Evolutionary conservation across 2,888 invertebrate species (phyloP), one percentile per base, ranked within the genome.

Genomic region (Crepidodera aurea): DNA sequence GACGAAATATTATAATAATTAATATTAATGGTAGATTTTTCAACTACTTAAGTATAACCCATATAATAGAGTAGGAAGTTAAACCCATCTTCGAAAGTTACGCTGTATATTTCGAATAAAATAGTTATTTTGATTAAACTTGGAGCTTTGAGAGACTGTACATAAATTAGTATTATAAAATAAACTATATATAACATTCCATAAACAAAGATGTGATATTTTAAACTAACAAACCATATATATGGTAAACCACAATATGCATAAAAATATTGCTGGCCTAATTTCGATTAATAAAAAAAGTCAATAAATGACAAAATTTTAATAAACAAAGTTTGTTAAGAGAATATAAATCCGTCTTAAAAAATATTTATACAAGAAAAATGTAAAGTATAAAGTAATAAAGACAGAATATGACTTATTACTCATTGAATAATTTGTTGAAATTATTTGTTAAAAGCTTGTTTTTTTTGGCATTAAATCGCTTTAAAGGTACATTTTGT

Each of bases 401-500:
- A 53, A 61, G 63, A 66, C 62, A 62, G 42, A 60, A 58, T 29
- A 66, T 62, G 61, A 60, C 51, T 54, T 53, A 58, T 56, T 63
- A 60, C 55, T 54, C 59, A 60, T 62, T 63, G 8, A n/a, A 69
- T 69, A 54, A 69, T 69, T 69, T 69, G 68, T 71, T 71, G 64
- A 71, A 58, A 68, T 69, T 66, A 68, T 70, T 71, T 67, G 69
- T 71, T 71, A 68, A 13, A 59, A 62, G 69, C 69, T 71, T 72
- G 70, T 69, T 67, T 67, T n/a, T n/a, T 64, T 66, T 62, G 62
- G 66, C 65, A 69, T 75, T 71, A 69, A 73, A 73, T 73, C 75
- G 77, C 74, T 77, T 77, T 71, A 71, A 73, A 69, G 64, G 66
- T 72, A 74, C 73, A 73, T 79, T 79, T 79, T 79, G 77, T 79